Evolutionary conservation across 2,888 invertebrate species (phyloP), one percentile per base, ranked within the genome.

Genomic region (Drosophila falleni): DNA sequence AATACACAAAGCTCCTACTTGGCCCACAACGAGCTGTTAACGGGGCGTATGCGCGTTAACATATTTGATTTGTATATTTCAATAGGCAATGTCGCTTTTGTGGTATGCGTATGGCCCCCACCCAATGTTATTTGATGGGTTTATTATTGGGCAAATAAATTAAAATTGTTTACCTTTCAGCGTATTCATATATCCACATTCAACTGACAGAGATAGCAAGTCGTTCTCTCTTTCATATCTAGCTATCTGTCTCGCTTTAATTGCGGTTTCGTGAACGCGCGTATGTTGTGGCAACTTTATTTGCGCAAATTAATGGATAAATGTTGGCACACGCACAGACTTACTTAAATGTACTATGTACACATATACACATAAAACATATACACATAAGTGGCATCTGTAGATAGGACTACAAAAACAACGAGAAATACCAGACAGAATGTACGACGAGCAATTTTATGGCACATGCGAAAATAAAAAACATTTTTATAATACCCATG

Each of bases 121-220:
- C 16, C 44, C 65, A 55, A 47, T 49, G 62, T 56, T 67, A 70
- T 72, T 79, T 82, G 80, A 87, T 85, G 80, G 82, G 82, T 85
- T 80, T 82, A 87, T 87, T 85, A 87, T 87, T 85, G 85, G 77
- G 74, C 79, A 85, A 85, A 85, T 85, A 85, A 85, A 85, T 85
- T 85, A 85, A 87, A 87, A 85, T 87, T 87, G 87, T 85, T 85
- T 87, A 85, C 85, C 84, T 87, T 86, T 80, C 73, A 74, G 53
- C 71, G 60, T 59, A 65, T 62, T 53, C 64, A 61, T 56, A 71
- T 56, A 62, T 60, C 8, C 42, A 53, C 10, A 56, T 42, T 29
- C 19, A 16, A 33, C 13, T 16, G 67, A 67, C 47, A 41, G 63
- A 62, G 59, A 67, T 26, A 49, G 60, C 47, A 49, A 19, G 46